These are phyloP conservation scores for Aphaenogaster floridana DNA, from an alignment of 1,140 invertebrate species.

Conservation along the genomic window DNA sequence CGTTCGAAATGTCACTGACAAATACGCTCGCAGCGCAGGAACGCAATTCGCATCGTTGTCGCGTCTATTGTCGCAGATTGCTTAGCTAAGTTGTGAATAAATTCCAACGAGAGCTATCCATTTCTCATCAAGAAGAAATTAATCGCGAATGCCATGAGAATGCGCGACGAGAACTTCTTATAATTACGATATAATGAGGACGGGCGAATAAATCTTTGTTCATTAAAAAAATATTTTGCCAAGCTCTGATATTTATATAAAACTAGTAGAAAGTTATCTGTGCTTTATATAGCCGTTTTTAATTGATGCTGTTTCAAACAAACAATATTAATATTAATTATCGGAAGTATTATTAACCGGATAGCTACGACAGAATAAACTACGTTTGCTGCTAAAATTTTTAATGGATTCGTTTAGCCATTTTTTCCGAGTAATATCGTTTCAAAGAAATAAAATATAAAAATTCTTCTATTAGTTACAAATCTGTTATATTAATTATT, in stretches of 20 bases:
- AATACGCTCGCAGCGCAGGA: slow-evolving; percentile 42
- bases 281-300: background rate
- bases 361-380: background rate
- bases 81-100: slow-evolving; percentile 54
- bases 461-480: background rate
- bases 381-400: background rate
- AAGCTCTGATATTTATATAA: background rate
- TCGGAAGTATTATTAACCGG: background rate
- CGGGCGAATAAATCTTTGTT: background rate
- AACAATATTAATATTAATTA: background rate
- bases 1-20: slow-evolving; percentile 66
- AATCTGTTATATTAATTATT: background rate
- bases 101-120: slow-evolving; percentile 29
- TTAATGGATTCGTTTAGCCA: background rate
- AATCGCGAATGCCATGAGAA: slow-evolving; percentile 7
- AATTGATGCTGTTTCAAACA: background rate
- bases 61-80: slow-evolving; percentile 52
- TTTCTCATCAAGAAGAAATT: background rate
- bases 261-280: background rate
- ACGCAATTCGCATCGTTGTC: slow-evolving; percentile 62
- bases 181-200: background rate
- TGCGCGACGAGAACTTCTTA: background rate
- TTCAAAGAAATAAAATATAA: background rate
- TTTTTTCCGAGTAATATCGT: background rate
- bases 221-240: background rate